Percentiles rank a stretch among this genome's conserved stretches.
These are phyloP conservation scores for Eptesicus fuscus DNA, from an alignment of 2,113 vertebrate genomes.

Conservation along the genomic window DNA sequence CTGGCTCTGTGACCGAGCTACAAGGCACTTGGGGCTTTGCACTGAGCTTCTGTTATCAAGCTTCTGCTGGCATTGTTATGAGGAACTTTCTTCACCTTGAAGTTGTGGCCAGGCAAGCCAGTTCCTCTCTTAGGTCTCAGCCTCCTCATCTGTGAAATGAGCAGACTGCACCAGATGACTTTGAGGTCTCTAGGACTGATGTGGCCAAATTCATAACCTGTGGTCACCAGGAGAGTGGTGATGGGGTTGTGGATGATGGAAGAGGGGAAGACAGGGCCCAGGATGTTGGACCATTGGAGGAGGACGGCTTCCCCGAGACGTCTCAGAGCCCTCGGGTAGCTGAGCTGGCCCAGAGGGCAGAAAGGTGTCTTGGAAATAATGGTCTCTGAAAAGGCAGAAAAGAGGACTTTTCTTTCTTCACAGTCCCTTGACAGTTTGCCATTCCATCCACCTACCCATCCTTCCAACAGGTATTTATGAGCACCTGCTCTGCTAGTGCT, in stretches of 20 bases:
- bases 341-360: background rate
- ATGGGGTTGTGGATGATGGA: background rate
- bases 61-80: accelerated
- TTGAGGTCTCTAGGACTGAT: background rate
- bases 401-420: background rate
- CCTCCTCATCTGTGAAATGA: background rate
- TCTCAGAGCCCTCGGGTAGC: accelerated
- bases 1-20: background rate
- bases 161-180: background rate
- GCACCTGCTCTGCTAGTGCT: background rate
- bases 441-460: background rate
- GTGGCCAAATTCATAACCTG: background rate
- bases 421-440: background rate
- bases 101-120: background rate
- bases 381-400: background rate
- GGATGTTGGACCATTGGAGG: background rate
- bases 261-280: background rate
- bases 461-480: background rate
- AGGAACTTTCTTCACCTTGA: background rate
- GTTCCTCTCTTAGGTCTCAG: background rate
- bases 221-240: background rate
- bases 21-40: background rate
- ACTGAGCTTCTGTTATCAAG: background rate
- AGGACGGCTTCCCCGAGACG: too few relatives aligned
- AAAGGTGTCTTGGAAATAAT: background rate